Evolutionary conservation across 2,113 vertebrate species (phyloP).

Genomic region (Colinus virginianus): DNA sequence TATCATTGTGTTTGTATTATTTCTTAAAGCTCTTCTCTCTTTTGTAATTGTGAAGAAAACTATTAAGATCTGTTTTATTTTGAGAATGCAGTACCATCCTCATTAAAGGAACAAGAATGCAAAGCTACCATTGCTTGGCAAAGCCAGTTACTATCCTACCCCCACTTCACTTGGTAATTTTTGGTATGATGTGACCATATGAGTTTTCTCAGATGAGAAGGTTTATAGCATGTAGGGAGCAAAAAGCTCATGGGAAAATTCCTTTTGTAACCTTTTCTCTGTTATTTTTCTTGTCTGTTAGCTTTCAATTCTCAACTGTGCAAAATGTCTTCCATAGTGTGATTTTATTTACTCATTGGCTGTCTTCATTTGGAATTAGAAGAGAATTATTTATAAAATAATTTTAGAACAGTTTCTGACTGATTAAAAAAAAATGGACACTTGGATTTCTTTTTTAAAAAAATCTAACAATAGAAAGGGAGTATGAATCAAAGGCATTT

Average conservation of each 20-base stretch:
- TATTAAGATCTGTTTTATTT: background rate
- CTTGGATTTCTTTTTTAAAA: background rate
- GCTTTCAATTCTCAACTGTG: conserved; percentile 38
- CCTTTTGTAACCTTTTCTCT: conserved; percentile 74
- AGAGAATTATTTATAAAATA: conserved; percentile 10
- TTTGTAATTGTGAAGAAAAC: background rate
- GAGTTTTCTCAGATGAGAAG: conserved; percentile 76
- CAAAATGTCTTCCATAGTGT: conserved; percentile 15
- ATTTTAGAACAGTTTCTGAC: conserved; percentile 10
- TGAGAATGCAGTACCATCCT: background rate
- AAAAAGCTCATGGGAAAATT: conserved; percentile 84
- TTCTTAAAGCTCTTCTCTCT: background rate
- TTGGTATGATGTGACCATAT: conserved; percentile 72
- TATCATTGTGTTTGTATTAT: background rate
- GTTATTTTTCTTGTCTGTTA: conserved; percentile 68
- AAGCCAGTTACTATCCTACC: conserved; percentile 4
- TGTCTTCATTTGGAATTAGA: background rate
- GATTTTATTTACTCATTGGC: conserved; percentile 31
- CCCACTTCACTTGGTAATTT: conserved; percentile 58
- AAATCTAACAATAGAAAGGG: background rate
- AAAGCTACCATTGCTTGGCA: conserved; percentile 62
- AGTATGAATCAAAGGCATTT: background rate
- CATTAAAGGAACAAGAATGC: conserved; percentile 55
- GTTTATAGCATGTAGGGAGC: conserved; percentile 75
- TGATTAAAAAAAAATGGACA: background rate